Conservation (phyloP, 1,140 invertebrate species). For the Aporrectodea caliginosa region DNA sequence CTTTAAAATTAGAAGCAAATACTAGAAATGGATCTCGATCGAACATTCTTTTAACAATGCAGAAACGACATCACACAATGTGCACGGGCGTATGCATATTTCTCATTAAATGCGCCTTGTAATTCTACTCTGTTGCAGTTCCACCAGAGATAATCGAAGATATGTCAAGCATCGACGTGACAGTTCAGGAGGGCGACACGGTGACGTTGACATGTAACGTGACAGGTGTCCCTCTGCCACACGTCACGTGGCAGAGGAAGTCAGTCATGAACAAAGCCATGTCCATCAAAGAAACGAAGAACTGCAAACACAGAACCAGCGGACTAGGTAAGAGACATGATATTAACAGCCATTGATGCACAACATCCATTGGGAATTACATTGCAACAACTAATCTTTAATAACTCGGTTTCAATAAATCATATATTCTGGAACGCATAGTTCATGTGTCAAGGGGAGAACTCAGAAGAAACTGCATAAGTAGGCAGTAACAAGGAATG, state of each 20-base stretch:
- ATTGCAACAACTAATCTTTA: too few species aligned
- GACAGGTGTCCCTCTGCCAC: conserved; percentile 44
- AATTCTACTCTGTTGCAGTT: too few species aligned
- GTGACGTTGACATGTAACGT: conserved; percentile 49
- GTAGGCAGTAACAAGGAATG: background rate
- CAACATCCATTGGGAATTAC: background rate
- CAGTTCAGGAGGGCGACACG: conserved; percentile 43
- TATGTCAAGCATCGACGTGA: conserved; percentile 31
- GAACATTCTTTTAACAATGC: too few species aligned
- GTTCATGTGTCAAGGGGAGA: background rate
- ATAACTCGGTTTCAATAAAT: too few species aligned
- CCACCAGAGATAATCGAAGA: conserved; percentile 32
- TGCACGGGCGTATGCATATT: too few species aligned
- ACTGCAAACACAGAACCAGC: background rate
- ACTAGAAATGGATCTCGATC: too few species aligned
- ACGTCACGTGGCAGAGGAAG: conserved; percentile 45
- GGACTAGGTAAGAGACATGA: background rate
- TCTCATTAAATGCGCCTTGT: too few species aligned
- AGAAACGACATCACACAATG: too few species aligned
- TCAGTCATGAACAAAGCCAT: conserved; percentile 25
- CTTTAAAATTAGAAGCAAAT: too few species aligned
- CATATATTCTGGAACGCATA: background rate
- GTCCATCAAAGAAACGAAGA: conserved; percentile 40
- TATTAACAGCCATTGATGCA: background rate
- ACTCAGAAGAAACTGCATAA: background rate